Conservation (phyloP, 2,888 invertebrate species). For the Cryptocephalus moraei region DNA sequence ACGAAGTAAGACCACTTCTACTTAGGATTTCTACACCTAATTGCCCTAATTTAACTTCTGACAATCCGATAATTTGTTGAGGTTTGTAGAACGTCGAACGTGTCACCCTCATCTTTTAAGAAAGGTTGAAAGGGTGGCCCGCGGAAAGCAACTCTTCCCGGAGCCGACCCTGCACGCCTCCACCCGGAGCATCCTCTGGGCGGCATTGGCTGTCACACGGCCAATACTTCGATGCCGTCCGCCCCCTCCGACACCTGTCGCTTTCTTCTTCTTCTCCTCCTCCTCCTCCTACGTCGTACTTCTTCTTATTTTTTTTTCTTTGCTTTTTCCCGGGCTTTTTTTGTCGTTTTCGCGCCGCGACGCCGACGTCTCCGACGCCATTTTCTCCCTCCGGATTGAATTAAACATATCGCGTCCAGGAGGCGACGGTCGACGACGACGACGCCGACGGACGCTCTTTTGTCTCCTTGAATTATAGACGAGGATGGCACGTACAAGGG, state of each 20-base stretch:
- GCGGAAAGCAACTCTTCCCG: too few relatives aligned
- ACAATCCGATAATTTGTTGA: too few relatives aligned
- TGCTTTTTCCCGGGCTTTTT: too few relatives aligned
- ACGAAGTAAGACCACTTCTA: too few relatives aligned
- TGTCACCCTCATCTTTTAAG: too few relatives aligned
- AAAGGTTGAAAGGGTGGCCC: too few relatives aligned
- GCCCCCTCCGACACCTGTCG: slow-evolving; percentile 22
- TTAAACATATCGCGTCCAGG: background rate
- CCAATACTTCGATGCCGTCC: slow-evolving; percentile 25
- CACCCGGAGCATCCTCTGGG: too few relatives aligned
- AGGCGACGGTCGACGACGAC: background rate
- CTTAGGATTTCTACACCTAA: too few relatives aligned
- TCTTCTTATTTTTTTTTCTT: too few relatives aligned
- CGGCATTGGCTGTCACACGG: slow-evolving; percentile 30
- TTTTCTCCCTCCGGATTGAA: background rate
- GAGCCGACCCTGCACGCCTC: background rate
- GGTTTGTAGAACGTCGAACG: too few relatives aligned
- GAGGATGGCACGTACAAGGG: background rate
- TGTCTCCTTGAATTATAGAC: background rate
- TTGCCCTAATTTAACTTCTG: too few relatives aligned
- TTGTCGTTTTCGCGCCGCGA: background rate
- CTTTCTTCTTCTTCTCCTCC: slow-evolving; percentile 7
- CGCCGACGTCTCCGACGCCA: background rate
- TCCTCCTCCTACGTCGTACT: slow-evolving; percentile 11
- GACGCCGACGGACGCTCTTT: background rate